A percentile compares a stretch with the other conserved stretches of the same genome.
Conservation (phyloP, 2,797 vertebrate species). For the Falco novaeseelandiae region DNA sequence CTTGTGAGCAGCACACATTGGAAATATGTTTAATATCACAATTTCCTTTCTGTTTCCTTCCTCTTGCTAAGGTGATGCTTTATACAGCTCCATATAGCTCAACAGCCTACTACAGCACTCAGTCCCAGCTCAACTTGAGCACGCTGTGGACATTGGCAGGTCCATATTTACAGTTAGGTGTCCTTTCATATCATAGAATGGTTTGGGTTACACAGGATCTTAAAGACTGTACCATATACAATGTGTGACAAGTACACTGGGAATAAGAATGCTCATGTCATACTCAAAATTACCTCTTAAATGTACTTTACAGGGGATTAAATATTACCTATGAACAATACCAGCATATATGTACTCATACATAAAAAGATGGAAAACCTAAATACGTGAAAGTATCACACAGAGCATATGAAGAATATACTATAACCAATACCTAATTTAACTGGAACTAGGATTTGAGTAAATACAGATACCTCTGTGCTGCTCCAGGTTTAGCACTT, state of each 20-base stretch:
- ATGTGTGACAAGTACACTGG: accelerated
- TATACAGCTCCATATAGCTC: not conserved
- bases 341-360: not conserved
- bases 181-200: not conserved
- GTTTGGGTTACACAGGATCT: no score
- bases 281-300: not conserved
- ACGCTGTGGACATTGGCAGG: not conserved
- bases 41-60: not conserved
- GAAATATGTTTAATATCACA: not conserved
- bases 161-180: accelerated
- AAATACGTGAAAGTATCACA: not conserved
- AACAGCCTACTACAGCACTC: not conserved
- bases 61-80: not conserved
- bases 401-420: not conserved
- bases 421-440: not conserved
- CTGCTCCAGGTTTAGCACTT: constrained; percentile 80
- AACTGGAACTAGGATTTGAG: constrained; percentile 40
- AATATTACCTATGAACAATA: not conserved
- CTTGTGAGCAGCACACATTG: not conserved
- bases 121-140: not conserved
- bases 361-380: not conserved
- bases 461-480: constrained; percentile 73
- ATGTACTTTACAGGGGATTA: not conserved
- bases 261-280: not conserved
- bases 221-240: not conserved